Conservation (phyloP, 2,797 vertebrate species). For the Onychomys leucogaster region DNA sequence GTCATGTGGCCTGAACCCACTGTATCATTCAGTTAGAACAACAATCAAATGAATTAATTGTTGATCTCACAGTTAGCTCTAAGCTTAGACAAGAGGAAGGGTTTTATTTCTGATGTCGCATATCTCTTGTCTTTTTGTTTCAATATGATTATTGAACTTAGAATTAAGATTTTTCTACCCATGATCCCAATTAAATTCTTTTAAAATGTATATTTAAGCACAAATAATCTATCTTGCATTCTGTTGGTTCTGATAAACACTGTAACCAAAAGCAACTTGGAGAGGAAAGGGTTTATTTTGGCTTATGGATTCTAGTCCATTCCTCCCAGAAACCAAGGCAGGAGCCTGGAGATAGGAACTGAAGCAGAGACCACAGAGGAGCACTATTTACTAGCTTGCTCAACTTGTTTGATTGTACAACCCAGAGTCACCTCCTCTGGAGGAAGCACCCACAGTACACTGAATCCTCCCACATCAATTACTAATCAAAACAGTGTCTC, state of each 20-base stretch:
- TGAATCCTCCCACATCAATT: background rate
- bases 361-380: background rate
- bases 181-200: slow-evolving; percentile 55
- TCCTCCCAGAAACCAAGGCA: background rate
- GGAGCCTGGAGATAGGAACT: background rate
- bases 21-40: slow-evolving; percentile 41
- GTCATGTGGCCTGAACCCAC: slow-evolving; percentile 2
- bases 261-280: background rate
- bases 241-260: background rate
- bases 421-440: background rate
- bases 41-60: slow-evolving; percentile 76
- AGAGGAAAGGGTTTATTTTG: background rate
- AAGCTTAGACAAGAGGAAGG: slow-evolving; percentile 74
- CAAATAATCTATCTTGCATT: background rate
- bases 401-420: background rate
- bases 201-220: slow-evolving; percentile 11
- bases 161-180: slow-evolving; percentile 36
- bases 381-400: background rate
- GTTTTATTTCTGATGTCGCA: background rate
- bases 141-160: slow-evolving; percentile 45
- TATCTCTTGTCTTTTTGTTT: slow-evolving; percentile 50
- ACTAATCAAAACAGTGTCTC: background rate
- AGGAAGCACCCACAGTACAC: background rate
- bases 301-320: background rate
- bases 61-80: slow-evolving; percentile 46